Evolutionary conservation across 2,888 invertebrate genomes (phyloP).

Genomic region (Andrena trimmerana): DNA sequence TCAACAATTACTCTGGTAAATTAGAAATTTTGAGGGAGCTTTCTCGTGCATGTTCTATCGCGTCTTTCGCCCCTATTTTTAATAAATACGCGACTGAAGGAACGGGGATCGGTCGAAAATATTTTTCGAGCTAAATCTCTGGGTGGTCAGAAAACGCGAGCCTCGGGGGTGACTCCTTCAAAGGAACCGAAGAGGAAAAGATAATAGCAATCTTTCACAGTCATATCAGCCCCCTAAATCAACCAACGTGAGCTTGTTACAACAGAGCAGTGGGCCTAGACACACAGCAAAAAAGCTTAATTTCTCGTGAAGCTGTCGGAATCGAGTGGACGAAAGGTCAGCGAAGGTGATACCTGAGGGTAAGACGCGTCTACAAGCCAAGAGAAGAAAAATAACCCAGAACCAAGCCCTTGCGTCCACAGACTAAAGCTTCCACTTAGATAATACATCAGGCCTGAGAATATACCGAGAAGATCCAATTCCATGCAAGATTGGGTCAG

Average conservation of each 20-base stretch:
- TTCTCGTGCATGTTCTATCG: not conserved
- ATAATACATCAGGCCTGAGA: not conserved
- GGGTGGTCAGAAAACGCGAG: too few species aligned
- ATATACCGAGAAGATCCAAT: not conserved
- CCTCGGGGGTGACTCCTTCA: too few species aligned
- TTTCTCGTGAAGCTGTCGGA: not conserved
- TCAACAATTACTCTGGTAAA: not conserved
- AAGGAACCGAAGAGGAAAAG: not conserved
- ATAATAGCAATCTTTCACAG: not conserved
- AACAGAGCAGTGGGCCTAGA: not conserved
- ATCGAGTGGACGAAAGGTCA: not conserved
- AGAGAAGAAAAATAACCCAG: not conserved
- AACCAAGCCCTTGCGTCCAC: not conserved
- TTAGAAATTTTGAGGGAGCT: not conserved
- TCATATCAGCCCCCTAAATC: not conserved
- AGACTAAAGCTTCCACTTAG: not conserved
- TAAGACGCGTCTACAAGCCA: not conserved
- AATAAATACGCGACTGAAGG: too few species aligned
- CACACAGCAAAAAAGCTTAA: not conserved
- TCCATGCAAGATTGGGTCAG: constrained; percentile 4
- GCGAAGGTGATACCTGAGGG: not conserved
- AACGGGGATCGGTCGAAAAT: too few species aligned
- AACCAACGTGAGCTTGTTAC: not conserved
- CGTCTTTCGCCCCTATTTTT: too few species aligned
- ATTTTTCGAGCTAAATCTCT: too few species aligned